Conservation (phyloP, 2,888 invertebrate genomes). For the Steromphala cineraria region DNA sequence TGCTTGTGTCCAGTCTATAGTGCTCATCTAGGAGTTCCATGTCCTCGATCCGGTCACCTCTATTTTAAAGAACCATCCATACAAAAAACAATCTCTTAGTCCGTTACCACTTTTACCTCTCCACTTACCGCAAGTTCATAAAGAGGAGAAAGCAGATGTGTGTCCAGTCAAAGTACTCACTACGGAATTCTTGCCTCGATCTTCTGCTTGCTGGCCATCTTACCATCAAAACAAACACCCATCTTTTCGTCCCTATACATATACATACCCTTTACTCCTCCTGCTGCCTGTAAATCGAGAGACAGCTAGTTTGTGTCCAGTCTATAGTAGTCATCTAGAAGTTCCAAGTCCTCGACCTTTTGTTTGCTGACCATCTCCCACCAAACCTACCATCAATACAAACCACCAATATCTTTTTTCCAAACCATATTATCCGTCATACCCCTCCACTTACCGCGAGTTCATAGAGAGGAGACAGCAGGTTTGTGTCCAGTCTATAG, state of each 20-base stretch:
- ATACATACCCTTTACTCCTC: background rate
- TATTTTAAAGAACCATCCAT: no score
- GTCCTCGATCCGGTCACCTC: no score
- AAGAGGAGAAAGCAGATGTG: constrained; percentile 35
- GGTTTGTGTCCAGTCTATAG: constrained; percentile 45
- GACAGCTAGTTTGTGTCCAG: constrained; percentile 42
- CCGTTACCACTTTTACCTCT: no score
- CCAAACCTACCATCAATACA: no score
- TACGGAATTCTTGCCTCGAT: constrained; percentile 33
- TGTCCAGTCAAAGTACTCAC: constrained; percentile 44
- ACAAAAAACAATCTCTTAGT: no score
- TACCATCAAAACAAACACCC: no score
- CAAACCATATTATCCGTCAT: no score
- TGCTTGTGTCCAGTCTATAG: no score
- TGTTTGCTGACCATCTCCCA: constrained; percentile 31
- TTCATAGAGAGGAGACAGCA: constrained; percentile 36
- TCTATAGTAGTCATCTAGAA: constrained; percentile 42
- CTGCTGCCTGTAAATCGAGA: constrained; percentile 38
- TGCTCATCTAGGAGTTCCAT: no score
- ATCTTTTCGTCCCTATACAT: no score
- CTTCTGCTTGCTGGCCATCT: constrained; percentile 28
- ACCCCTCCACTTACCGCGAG: constrained; percentile 29
- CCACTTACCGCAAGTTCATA: constrained; percentile 33
- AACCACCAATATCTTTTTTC: no score
- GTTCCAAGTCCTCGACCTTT: constrained; percentile 31